These are phyloP conservation scores for Stigmatopora argus DNA, from an alignment of 2,113 vertebrate genomes.

Conservation along the genomic window DNA sequence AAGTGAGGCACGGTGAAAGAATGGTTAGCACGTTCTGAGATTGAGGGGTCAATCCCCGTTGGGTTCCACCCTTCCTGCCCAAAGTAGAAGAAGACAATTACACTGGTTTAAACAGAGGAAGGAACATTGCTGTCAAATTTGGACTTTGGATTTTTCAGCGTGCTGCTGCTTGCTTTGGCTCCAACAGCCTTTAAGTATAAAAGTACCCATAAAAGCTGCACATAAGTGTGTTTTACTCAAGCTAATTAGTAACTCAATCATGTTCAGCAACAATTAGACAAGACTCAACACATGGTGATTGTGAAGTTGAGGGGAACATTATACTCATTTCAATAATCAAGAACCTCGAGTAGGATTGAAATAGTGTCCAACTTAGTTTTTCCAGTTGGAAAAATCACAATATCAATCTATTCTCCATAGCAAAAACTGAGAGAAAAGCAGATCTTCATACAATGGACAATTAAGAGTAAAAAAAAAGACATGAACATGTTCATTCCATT, in stretches of 20 bases:
- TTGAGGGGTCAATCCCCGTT: no score
- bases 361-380: background rate
- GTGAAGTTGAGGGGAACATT: background rate
- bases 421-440: background rate
- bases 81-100: no score
- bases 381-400: background rate
- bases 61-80: no score
- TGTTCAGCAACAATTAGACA: background rate
- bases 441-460: background rate
- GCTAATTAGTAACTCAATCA: background rate
- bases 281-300: background rate
- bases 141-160: no score
- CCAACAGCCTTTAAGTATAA: background rate
- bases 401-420: background rate
- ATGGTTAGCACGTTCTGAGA: no score
- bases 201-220: background rate
- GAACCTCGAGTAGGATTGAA: background rate
- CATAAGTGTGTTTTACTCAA: background rate
- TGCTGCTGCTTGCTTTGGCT: no score
- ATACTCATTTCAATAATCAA: background rate
- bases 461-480: background rate
- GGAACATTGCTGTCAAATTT: no score
- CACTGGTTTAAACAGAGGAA: no score
- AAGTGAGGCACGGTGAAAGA: no score
- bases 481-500: conserved; percentile 9